Evolutionary conservation across 2,888 invertebrate genomes (phyloP).

Genomic region (Hyalella azteca): DNA sequence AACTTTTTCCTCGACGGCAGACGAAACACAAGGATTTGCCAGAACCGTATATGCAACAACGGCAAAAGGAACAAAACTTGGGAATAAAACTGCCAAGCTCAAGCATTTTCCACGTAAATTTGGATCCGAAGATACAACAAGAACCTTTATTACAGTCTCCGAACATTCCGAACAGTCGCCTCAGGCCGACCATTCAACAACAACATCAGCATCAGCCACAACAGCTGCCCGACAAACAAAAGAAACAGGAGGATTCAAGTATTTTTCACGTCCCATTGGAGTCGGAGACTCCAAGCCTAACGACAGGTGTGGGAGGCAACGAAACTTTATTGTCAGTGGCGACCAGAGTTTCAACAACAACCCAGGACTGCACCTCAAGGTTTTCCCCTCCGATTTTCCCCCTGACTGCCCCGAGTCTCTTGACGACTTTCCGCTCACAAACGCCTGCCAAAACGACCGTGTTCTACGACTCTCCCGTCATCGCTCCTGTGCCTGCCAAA

Average conservation of each 20-base stretch:
- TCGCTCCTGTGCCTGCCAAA: background rate
- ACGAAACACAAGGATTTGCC: background rate
- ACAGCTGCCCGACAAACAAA: slow-evolving; percentile 16
- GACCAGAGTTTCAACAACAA: slow-evolving; percentile 11
- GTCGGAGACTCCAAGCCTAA: background rate
- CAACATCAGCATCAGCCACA: background rate
- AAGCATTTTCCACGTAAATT: too few species aligned
- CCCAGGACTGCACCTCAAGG: background rate
- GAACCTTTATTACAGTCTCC: too few species aligned
- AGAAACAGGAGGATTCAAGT: background rate
- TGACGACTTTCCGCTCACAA: slow-evolving; percentile 26
- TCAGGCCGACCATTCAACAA: background rate
- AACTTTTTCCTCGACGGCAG: background rate
- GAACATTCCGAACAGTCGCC: background rate
- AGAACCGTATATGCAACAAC: background rate
- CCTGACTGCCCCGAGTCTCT: slow-evolving; percentile 8
- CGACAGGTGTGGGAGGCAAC: slow-evolving; percentile 25
- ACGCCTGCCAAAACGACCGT: slow-evolving; percentile 18
- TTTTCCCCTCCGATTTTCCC: slow-evolving; percentile 32
- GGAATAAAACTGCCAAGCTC: too few species aligned
- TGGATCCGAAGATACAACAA: too few species aligned
- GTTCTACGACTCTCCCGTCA: slow-evolving; percentile 19
- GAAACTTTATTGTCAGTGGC: slow-evolving; percentile 22
- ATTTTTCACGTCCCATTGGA: slow-evolving; percentile 37
- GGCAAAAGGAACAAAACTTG: background rate